Evolutionary conservation across 2,797 vertebrate genomes (phyloP).

Genomic region (Pipistrellus kuhlii): DNA sequence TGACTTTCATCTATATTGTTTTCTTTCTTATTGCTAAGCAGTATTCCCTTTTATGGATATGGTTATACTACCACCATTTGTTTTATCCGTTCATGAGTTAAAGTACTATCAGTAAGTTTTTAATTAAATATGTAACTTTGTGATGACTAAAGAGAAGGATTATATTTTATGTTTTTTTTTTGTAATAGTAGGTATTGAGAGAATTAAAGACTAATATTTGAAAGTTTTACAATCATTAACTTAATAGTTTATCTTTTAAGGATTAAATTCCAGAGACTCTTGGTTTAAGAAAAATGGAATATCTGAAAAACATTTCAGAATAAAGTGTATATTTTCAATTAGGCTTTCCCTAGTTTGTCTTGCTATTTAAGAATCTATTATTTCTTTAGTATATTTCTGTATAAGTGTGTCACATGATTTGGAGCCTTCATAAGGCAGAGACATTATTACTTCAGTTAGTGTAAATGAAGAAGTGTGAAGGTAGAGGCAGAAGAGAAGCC

Average conservation of each 20-base stretch:
- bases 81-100: background rate
- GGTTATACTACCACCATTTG: background rate
- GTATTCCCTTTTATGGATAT: conserved; percentile 25
- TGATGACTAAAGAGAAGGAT: conserved; percentile 46
- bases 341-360: background rate
- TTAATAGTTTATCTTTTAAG: conserved; percentile 35
- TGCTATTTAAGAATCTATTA: conserved; percentile 32
- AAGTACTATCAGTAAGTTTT: conserved; percentile 19
- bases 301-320: conserved; percentile 46
- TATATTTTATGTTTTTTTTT: conserved; percentile 34
- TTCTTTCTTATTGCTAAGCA: conserved; percentile 48
- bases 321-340: background rate
- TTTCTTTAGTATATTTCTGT: conserved; percentile 8
- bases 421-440: conserved; percentile 4
- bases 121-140: conserved; percentile 30
- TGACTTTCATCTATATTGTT: background rate
- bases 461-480: conserved; percentile 47
- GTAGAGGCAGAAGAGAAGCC: conserved; percentile 29
- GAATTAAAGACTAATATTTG: conserved; percentile 36
- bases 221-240: conserved; percentile 23
- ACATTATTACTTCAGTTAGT: conserved; percentile 12
- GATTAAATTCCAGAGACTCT: conserved; percentile 19
- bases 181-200: background rate
- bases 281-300: conserved; percentile 51
- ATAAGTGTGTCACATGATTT: background rate